Conservation (phyloP, 1,140 invertebrate genomes). For the Euschistus heros region DNA sequence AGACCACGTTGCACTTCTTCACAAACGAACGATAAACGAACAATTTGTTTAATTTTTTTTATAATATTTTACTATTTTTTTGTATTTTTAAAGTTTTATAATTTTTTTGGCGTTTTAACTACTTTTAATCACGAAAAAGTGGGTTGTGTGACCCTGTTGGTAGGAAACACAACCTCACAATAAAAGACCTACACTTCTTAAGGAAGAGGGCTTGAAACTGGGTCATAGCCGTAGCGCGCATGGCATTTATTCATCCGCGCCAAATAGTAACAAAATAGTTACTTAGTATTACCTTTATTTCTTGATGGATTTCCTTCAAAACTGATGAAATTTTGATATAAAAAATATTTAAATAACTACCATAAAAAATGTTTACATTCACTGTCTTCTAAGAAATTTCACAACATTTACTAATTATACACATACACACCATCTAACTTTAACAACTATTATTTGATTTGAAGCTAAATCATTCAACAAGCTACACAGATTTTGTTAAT, state of each 20-base stretch:
- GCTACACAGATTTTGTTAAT: no score
- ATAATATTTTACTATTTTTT: conserved; percentile 43
- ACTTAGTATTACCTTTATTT: no score
- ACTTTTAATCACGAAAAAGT: conserved; percentile 53
- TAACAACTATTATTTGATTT: no score
- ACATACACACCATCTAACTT: no score
- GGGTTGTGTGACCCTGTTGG: conserved; percentile 66
- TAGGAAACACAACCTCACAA: conserved; percentile 48
- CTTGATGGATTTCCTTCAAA: neutral
- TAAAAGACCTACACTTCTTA: conserved; percentile 31
- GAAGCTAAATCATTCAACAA: no score
- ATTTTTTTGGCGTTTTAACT: conserved; percentile 62
- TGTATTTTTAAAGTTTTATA: conserved; percentile 49
- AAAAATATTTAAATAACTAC: neutral
- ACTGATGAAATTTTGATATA: neutral
- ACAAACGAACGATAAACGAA: conserved; percentile 15
- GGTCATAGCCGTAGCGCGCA: conserved; percentile 3
- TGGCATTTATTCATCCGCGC: neutral
- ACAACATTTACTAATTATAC: no score
- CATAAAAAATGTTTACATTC: no score
- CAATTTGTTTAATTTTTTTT: conserved; percentile 34
- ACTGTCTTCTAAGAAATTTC: no score
- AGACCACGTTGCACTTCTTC: conserved; percentile 20
- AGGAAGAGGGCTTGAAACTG: conserved; percentile 24
- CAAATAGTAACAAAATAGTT: no score